These are phyloP conservation scores for Pimpla rufipes DNA, from an alignment of 2,888 invertebrate species.

Conservation along the genomic window DNA sequence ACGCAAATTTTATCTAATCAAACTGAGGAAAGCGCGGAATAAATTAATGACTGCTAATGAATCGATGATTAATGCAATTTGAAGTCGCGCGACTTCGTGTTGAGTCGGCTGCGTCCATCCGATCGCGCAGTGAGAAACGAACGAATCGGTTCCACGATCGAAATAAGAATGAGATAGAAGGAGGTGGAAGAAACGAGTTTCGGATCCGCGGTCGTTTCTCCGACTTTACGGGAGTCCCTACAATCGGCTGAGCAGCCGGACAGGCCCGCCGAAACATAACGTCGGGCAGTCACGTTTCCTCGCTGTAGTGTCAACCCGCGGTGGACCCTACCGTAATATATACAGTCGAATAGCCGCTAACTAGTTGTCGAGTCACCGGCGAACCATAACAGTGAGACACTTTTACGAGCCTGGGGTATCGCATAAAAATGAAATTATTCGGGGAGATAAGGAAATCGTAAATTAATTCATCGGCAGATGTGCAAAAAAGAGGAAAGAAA, in stretches of 20 bases:
- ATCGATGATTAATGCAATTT: not conserved
- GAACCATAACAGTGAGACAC: not conserved
- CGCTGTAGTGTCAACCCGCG: constrained; percentile 18
- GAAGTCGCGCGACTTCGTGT: not conserved
- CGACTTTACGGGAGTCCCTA: not conserved
- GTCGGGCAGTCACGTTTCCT: constrained; percentile 15
- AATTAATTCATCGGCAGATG: constrained; percentile 32
- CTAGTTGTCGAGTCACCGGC: constrained; percentile 1
- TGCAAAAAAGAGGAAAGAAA: constrained; percentile 3
- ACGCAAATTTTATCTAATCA: no score
- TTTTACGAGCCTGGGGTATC: constrained; percentile 42
- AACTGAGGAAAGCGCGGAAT: no score
- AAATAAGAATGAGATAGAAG: not conserved
- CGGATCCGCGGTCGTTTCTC: not conserved
- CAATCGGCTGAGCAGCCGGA: not conserved
- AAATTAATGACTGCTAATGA: not conserved
- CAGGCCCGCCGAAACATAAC: constrained; percentile 27
- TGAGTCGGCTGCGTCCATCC: not conserved
- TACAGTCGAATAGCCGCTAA: not conserved
- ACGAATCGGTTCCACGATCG: not conserved
- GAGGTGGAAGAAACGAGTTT: constrained; percentile 45
- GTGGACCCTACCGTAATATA: constrained; percentile 9
- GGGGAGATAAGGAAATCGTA: constrained; percentile 16
- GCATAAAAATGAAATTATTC: constrained; percentile 66
- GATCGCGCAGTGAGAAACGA: not conserved